A percentile compares a stretch with the other conserved stretches of the same genome.
phyloP scores from a whole-genome alignment of 2,888 invertebrate species.

The Seira musarum region DNA sequence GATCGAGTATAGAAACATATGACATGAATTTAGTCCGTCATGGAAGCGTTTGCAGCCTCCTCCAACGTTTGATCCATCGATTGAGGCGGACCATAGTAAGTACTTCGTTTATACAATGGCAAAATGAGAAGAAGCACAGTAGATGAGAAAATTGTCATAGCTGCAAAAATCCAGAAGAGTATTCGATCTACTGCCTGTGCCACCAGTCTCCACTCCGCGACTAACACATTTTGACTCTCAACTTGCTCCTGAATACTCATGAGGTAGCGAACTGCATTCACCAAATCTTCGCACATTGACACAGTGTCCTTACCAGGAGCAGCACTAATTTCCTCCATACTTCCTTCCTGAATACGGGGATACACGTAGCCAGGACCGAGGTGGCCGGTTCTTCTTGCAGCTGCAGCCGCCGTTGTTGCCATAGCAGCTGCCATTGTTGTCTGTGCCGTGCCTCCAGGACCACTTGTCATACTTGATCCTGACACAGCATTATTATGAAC shows the following conservation, averaged over 20 bases:
- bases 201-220: slow-evolving; percentile 76
- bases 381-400: slow-evolving; percentile 9
- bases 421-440: slow-evolving; percentile 28
- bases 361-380: slow-evolving; percentile 16
- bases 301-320: slow-evolving; percentile 30
- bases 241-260: slow-evolving; percentile 74
- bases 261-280: slow-evolving; percentile 73
- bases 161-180: slow-evolving; percentile 75
- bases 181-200: slow-evolving; percentile 75
- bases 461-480: no score
- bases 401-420: slow-evolving; percentile 28
- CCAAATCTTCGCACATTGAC: slow-evolving; percentile 72
- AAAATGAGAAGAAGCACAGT: slow-evolving; percentile 74
- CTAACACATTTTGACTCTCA: slow-evolving; percentile 72
- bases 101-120: slow-evolving; percentile 71
- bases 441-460: no score
- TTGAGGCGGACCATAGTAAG: slow-evolving; percentile 40
- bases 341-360: neutral
- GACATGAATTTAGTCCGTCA: no score
- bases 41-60: neutral
- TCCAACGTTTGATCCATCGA: neutral
- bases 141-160: slow-evolving; percentile 74
- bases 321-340: neutral
- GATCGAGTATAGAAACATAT: no score
- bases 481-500: no score